Base-by-base conservation (phyloP, 30 jellyfish, hydroid and myxozoan species). In the Morbakka virulenta region DNA sequence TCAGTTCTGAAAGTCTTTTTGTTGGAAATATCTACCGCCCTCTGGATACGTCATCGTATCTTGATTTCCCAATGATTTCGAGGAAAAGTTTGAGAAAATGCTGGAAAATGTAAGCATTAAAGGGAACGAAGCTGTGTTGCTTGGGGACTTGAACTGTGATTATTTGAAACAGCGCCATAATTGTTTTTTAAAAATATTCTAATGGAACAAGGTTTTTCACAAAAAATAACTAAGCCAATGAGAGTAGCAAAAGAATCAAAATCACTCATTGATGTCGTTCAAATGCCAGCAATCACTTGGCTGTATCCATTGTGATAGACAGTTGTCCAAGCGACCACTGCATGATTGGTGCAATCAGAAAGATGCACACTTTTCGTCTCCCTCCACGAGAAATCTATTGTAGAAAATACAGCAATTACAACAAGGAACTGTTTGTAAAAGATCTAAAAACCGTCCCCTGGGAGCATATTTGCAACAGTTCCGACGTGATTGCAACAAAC, bases 11-110 rank as follows among this genome's bases (percentile, higher is more conserved):
- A 24, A 33, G 69, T 69, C 3, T 69, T 6, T 67, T 47, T 2
- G 84, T 72, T 48, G 76, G 84, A 26, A 72, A 72, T 41, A 51
- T 74, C 64, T 77, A 77, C 88, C 70, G 88, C 76, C 79, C 88
- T 62, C 80, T 72, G 1, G 80, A 75, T 28, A 75, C 71, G 51
- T 50, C 84, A 35, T 31, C 35, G 27, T 53, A 75, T 20, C 75
- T 53, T 21, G 13, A 9, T 41, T 9, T 17, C 65, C 51, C 77
- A 17, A 53, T 28, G 69, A 28, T 53, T 52, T 75, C 66, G 47
- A n/a, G 12, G 57, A 52, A 51, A 75, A 57, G 50, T 75, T 75
- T 41, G 87, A 75, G 32, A 2, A 50, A 31, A 75, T 75, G 87
- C 75, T 75, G 50, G 77, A 75, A 57, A 41, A 26, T 28, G 87